Conservation (phyloP, 2,797 vertebrate species). For the Hoplostethus mediterraneus region DNA sequence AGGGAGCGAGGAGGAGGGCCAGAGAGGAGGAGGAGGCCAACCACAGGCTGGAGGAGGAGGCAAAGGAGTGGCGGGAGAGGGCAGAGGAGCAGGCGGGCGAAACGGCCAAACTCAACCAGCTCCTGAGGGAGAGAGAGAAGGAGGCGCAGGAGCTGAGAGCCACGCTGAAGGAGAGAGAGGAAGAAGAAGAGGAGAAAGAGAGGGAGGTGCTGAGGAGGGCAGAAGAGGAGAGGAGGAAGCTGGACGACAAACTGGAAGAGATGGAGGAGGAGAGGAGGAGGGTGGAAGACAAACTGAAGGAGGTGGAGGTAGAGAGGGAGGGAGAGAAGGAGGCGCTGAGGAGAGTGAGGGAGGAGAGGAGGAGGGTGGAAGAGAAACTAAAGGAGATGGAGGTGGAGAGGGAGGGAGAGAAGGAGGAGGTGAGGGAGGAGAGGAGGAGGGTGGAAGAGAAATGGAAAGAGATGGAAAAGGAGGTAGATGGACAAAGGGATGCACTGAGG, state of each 20-base stretch:
- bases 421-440: conserved; percentile 66
- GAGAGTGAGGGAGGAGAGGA: conserved; percentile 65
- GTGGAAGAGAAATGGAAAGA: conserved; percentile 69
- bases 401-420: conserved; percentile 42
- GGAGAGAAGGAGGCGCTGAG: conserved; percentile 55
- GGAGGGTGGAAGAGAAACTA: conserved; percentile 11
- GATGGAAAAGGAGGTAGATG: conserved; percentile 62
- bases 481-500: conserved; percentile 49
- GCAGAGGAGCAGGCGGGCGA: conserved; percentile 37
- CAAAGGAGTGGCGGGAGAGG: conserved; percentile 60
- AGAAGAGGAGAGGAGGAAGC: conserved; percentile 20
- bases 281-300: conserved; percentile 9
- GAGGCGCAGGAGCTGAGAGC: conserved; percentile 40
- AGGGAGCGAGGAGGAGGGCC: conserved; percentile 61
- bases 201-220: too few species aligned
- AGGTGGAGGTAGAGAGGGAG: conserved; percentile 24
- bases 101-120: conserved; percentile 30
- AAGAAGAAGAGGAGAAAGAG: conserved; percentile 40
- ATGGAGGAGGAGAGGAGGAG: conserved; percentile 12
- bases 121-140: conserved; percentile 51
- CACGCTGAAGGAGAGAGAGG: conserved; percentile 68
- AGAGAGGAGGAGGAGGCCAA: conserved; percentile 54
- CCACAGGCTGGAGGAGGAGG: conserved; percentile 72
- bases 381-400: conserved; percentile 24
- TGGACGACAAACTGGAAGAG: neutral